Evolutionary conservation across 2,797 vertebrate species (phyloP), one percentile per base, ranked within the genome.

Genomic region (Telmatherina bonti): DNA sequence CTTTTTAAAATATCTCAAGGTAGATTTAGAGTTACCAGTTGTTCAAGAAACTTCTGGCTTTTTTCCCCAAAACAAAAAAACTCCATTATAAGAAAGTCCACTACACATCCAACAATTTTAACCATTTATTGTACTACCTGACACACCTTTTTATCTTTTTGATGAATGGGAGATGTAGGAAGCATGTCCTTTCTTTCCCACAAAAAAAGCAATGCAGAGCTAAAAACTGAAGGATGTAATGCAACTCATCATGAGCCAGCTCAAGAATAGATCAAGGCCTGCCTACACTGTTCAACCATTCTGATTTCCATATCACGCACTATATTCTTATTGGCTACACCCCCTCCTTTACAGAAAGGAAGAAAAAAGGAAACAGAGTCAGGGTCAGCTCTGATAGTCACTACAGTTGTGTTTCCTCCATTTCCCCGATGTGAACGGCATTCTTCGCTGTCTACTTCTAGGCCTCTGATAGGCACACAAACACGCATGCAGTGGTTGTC

Each of bases 221-320:
- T 84, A 72, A 85, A 85, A 90, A 88, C 84, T 62, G 86, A 85
- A 91, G 83, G 81, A 91, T 79, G 76, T 77, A 83, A 77, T 71
- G 82, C 83, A 90, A 88, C 83, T 81, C 79, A 88, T 74, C 68
- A 78, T 75, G 72, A 79, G 71, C 76, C 74, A 15, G 74, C 81
- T 86, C 64, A 82, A 85, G 85, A 90, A 89, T 85, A 88, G 86
- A 85, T 78, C 56, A 70, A 74, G 68, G 77, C 77, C 83, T 70
- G 79, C 76, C 82, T 79, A 77, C 80, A 65, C 78, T 63, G 47
- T 61, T 80, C 60, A 66, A 72, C 63, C 64, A 58, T 56, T 74
- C 81, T 67, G 75, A 81, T 85, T 82, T 85, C 67, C 61, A 78
- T 78, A 86, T 73, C 65, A 33, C 52, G 64, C 53, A 49, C 69